Evolutionary conservation across 2,888 invertebrate genomes (phyloP).

Genomic region (Podabrus alpinus): DNA sequence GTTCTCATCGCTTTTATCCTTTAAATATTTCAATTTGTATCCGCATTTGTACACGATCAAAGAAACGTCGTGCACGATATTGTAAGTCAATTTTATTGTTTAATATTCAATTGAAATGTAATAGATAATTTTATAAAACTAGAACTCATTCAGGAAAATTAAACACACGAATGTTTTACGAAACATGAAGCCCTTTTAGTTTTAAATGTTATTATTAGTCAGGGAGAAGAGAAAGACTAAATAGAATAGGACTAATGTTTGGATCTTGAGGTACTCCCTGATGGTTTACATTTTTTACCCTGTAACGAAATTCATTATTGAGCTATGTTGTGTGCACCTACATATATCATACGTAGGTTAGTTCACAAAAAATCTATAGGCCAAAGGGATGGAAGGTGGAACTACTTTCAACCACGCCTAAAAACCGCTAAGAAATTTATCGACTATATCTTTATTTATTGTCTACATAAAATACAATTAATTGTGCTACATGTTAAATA

Average conservation of each 20-base stretch:
- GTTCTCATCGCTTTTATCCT: constrained; percentile 6
- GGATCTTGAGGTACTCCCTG: neutral
- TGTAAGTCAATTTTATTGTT: neutral
- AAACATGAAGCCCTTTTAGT: neutral
- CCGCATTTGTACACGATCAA: constrained; percentile 18
- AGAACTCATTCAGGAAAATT: neutral
- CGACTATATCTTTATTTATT: neutral
- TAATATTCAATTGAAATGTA: neutral
- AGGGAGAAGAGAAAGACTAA: neutral
- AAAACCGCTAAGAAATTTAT: neutral
- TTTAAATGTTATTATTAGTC: too few species aligned
- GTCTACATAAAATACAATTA: neutral
- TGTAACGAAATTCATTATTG: neutral
- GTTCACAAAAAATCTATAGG: neutral
- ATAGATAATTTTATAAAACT: neutral
- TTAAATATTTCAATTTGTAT: constrained; percentile 21
- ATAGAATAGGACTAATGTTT: neutral
- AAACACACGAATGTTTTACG: neutral
- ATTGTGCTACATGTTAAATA: neutral
- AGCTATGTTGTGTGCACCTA: neutral
- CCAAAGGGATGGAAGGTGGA: neutral
- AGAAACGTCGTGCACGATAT: constrained; percentile 8
- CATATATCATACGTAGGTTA: neutral
- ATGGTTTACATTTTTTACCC: neutral
- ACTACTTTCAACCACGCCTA: neutral